Evolutionary conservation across 2,113 vertebrate genomes (phyloP).

Genomic region (Gallinago media): DNA sequence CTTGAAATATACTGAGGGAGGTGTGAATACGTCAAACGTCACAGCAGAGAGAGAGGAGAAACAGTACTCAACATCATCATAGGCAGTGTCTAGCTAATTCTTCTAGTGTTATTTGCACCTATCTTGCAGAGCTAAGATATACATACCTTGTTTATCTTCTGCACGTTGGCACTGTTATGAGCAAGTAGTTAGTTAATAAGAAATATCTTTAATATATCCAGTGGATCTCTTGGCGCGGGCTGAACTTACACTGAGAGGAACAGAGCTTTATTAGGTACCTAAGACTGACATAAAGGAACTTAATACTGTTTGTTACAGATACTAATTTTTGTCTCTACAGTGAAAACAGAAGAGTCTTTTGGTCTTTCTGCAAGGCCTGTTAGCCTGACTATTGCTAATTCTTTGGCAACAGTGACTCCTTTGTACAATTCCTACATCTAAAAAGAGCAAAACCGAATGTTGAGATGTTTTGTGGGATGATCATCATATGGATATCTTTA

Average conservation of each 20-base stretch:
- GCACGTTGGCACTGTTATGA: neutral
- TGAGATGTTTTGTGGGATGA: neutral
- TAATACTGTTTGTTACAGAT: neutral
- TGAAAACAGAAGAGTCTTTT: neutral
- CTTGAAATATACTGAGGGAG: neutral
- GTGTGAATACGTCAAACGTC: neutral
- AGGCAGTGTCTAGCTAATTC: neutral
- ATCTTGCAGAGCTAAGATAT: neutral
- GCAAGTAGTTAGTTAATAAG: neutral
- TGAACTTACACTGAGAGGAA: constrained; percentile 75
- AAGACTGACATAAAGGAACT: neutral
- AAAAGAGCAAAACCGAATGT: neutral
- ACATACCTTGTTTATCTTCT: neutral
- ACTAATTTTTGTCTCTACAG: neutral
- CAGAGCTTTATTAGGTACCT: constrained; percentile 68
- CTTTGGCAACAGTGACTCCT: neutral
- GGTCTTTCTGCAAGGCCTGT: neutral
- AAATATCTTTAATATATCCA: neutral
- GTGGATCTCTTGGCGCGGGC: neutral
- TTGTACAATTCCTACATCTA: neutral
- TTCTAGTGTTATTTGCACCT: neutral
- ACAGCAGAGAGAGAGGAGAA: neutral
- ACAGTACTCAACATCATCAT: neutral
- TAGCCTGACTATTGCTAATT: neutral
- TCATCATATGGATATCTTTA: neutral